These are phyloP conservation scores for Sebastes aleutianus DNA, from an alignment of 2,797 vertebrate species.

Conservation along the genomic window DNA sequence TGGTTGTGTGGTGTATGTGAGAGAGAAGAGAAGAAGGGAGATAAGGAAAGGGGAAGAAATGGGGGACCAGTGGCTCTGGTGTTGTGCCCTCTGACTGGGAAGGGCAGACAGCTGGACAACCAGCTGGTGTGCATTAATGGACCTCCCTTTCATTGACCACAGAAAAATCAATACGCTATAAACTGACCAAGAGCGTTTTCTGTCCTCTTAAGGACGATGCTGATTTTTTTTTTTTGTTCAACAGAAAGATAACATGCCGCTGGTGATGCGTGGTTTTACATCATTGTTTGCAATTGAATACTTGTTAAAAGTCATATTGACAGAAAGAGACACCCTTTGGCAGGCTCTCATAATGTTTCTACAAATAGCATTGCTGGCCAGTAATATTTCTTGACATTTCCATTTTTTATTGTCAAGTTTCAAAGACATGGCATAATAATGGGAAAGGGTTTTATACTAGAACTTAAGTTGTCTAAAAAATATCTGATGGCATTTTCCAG, in stretches of 20 bases:
- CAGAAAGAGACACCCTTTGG: not conserved
- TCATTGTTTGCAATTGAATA: not conserved
- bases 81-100: slow-evolving; percentile 32
- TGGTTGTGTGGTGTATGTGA: not conserved
- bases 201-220: slow-evolving; percentile 2
- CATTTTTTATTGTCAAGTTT: not conserved
- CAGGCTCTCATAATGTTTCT: not conserved
- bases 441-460: not conserved
- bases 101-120: slow-evolving; percentile 42
- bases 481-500: not conserved
- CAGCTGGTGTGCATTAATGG: slow-evolving; percentile 52
- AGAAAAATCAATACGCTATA: slow-evolving; percentile 51
- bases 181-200: slow-evolving; percentile 24
- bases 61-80: slow-evolving; percentile 13
- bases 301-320: not conserved
- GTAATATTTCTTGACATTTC: not conserved
- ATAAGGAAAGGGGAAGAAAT: not conserved
- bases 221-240: not conserved
- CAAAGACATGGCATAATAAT: not conserved
- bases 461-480: not conserved
- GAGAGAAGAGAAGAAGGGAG: not conserved
- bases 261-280: not conserved
- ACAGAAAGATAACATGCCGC: not conserved
- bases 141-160: slow-evolving; percentile 46
- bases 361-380: not conserved